Percentiles rank a stretch among this genome's conserved stretches.
Conservation (phyloP, 1,140 invertebrate species). For the Oscheius sp. region DNA sequence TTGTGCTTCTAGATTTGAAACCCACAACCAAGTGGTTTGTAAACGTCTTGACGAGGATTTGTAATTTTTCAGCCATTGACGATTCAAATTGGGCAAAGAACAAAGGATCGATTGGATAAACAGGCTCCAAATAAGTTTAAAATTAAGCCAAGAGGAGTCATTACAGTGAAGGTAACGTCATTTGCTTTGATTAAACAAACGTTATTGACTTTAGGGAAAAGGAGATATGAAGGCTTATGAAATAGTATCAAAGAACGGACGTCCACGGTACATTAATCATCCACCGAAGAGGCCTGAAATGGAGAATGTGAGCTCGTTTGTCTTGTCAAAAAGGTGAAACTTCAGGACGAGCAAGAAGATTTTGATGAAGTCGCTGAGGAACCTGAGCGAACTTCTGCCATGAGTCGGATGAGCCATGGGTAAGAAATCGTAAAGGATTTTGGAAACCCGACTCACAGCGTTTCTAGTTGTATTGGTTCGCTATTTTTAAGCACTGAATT, state of each 20-base stretch:
- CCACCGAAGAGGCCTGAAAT: slow-evolving; percentile 14
- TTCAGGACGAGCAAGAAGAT: slow-evolving; percentile 21
- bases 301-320: not conserved
- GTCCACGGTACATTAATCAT: slow-evolving; percentile 19
- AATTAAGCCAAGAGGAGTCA: slow-evolving; percentile 15
- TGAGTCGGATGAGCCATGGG: slow-evolving; percentile 34
- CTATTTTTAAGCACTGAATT: no score
- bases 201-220: slow-evolving; percentile 16
- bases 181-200: not conserved
- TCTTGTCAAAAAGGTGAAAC: not conserved
- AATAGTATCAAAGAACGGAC: slow-evolving; percentile 23
- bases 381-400: slow-evolving; percentile 10
- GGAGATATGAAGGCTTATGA: slow-evolving; percentile 34
- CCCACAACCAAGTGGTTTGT: slow-evolving; percentile 49
- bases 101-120: slow-evolving; percentile 29
- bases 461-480: no score
- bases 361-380: slow-evolving; percentile 23
- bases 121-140: slow-evolving; percentile 16
- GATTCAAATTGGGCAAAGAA: slow-evolving; percentile 28
- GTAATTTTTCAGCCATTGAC: slow-evolving; percentile 16
- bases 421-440: not conserved
- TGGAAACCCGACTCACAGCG: not conserved
- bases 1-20: slow-evolving; percentile 84
- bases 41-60: not conserved
- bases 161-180: slow-evolving; percentile 7